Conservation (phyloP, 1,140 invertebrate genomes). For the Nautilus pompilius region DNA sequence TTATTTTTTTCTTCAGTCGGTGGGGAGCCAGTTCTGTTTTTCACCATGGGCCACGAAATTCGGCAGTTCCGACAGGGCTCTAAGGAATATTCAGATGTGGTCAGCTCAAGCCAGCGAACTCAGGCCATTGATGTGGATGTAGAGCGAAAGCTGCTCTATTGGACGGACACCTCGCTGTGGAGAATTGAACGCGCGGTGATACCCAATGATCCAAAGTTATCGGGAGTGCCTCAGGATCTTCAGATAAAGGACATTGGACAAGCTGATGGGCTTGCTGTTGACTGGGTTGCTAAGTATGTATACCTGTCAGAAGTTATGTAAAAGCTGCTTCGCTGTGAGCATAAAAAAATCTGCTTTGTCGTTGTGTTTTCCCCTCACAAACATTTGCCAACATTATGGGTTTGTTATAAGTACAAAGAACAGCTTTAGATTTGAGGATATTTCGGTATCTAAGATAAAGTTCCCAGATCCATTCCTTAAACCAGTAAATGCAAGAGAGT, state of each 20-base stretch:
- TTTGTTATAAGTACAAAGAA: too few species aligned
- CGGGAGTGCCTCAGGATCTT: slow-evolving; percentile 79
- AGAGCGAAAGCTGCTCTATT: slow-evolving; percentile 76
- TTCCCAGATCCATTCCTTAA: too few species aligned
- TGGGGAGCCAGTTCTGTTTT: slow-evolving; percentile 57
- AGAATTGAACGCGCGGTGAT: slow-evolving; percentile 89
- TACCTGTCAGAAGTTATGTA: neutral
- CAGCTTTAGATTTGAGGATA: too few species aligned
- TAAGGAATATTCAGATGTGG: slow-evolving; percentile 64
- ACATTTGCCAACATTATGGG: too few species aligned
- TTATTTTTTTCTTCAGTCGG: slow-evolving; percentile 23
- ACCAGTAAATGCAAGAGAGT: too few species aligned
- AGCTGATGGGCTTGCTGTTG: slow-evolving; percentile 80
- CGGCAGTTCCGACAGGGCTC: slow-evolving; percentile 72
- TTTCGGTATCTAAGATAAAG: too few species aligned
- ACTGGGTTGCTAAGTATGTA: slow-evolving; percentile 74
- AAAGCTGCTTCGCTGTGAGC: too few species aligned
- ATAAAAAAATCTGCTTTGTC: too few species aligned
- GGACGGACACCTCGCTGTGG: slow-evolving; percentile 86
- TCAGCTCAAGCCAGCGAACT: slow-evolving; percentile 78
- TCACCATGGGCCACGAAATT: slow-evolving; percentile 86
- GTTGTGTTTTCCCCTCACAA: too few species aligned
- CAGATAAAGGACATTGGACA: slow-evolving; percentile 71
- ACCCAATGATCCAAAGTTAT: slow-evolving; percentile 68
- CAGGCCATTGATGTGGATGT: slow-evolving; percentile 84